Conservation (phyloP, 2,797 vertebrate species). For the Arctocebus calabarensis region DNA sequence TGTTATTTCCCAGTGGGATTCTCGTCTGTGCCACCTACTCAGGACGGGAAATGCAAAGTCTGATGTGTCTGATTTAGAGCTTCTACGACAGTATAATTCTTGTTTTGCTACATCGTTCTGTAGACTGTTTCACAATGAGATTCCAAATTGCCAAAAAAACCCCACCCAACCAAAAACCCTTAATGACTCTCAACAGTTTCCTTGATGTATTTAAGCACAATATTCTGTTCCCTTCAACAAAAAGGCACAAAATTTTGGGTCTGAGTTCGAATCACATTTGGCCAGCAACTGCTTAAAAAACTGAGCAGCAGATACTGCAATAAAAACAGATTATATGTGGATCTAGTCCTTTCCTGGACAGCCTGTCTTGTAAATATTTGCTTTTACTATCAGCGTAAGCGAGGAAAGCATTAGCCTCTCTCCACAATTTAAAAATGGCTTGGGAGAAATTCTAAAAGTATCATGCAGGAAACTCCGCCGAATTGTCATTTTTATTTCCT, state of each 20-base stretch:
- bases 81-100: constrained; percentile 85
- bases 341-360: constrained; percentile 80
- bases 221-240: constrained; percentile 81
- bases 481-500: constrained; percentile 38
- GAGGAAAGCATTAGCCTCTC: constrained; percentile 52
- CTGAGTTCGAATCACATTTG: constrained; percentile 85
- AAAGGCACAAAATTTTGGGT: constrained; percentile 80
- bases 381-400: constrained; percentile 79
- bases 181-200: constrained; percentile 83
- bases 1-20: constrained; percentile 90
- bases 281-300: constrained; percentile 86
- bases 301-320: constrained; percentile 80
- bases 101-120: constrained; percentile 80
- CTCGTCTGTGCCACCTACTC: constrained; percentile 87
- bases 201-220: constrained; percentile 84
- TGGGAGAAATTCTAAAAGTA: constrained; percentile 72
- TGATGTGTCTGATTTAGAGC: constrained; percentile 83
- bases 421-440: constrained; percentile 76
- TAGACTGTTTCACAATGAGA: constrained; percentile 78
- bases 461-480: constrained; percentile 53
- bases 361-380: constrained; percentile 81
- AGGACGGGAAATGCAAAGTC: constrained; percentile 81
- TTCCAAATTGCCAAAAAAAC: constrained; percentile 78
- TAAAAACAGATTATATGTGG: constrained; percentile 80
- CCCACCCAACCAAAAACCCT: constrained; percentile 62